These are phyloP conservation scores for Pristionchus entomophagus DNA, from an alignment of 2,888 invertebrate species.

Conservation along the genomic window DNA sequence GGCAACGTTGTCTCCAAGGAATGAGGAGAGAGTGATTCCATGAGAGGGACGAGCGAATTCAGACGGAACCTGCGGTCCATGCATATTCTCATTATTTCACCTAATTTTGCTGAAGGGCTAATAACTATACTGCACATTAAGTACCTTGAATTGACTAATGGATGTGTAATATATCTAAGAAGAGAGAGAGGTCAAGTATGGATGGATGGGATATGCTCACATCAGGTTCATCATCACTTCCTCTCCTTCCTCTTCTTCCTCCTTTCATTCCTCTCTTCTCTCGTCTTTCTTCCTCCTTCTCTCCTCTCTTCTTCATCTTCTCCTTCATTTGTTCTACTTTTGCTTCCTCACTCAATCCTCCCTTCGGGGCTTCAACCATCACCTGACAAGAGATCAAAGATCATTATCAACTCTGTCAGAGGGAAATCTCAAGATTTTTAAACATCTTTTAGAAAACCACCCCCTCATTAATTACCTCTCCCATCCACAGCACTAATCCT, in stretches of 20 bases:
- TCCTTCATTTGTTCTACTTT: constrained; percentile 42
- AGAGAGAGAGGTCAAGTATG: no score
- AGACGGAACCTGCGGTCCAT: constrained; percentile 5
- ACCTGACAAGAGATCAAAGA: constrained; percentile 23
- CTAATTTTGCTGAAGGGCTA: background rate
- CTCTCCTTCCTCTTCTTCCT: constrained; percentile 39
- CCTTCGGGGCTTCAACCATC: constrained; percentile 44
- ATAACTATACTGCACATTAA: no score
- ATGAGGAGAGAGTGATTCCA: constrained; percentile 8
- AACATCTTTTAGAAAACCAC: no score
- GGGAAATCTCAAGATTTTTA: no score
- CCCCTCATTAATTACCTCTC: no score
- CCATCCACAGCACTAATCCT: no score
- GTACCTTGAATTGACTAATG: no score
- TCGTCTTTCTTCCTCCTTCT: constrained; percentile 37
- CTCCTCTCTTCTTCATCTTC: constrained; percentile 47
- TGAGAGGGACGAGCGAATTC: constrained; percentile 29
- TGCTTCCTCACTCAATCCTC: constrained; percentile 39
- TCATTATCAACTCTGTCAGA: no score
- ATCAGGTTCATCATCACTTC: constrained; percentile 44
- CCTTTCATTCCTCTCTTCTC: constrained; percentile 22
- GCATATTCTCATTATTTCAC: background rate
- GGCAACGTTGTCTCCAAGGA: background rate
- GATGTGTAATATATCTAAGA: no score
- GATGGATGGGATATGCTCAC: background rate